Evolutionary conservation across 2,113 vertebrate species (phyloP).

Genomic region (Globicephala melas): DNA sequence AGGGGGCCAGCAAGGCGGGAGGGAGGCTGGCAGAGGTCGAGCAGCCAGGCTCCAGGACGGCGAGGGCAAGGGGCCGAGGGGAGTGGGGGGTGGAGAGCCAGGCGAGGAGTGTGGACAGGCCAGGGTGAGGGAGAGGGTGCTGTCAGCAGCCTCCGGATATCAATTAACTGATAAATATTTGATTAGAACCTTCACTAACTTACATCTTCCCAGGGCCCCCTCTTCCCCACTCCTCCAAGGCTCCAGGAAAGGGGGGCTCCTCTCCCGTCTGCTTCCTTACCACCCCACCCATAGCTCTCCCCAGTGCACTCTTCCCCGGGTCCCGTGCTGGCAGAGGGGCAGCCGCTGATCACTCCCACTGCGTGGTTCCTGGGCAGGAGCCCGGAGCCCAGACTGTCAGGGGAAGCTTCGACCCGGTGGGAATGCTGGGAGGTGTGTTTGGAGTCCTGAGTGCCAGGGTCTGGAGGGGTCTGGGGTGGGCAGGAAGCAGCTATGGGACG

Average conservation of each 20-base stretch:
- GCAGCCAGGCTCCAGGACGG: neutral
- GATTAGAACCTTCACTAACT: conserved; percentile 81
- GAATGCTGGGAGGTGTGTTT: accelerated
- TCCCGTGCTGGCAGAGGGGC: neutral
- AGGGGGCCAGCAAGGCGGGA: accelerated
- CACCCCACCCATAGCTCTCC: accelerated
- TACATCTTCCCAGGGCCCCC: conserved; percentile 36
- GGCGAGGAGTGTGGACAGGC: neutral
- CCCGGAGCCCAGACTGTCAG: neutral
- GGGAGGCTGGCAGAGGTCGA: neutral
- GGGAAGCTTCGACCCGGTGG: too few relatives aligned
- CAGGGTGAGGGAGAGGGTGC: neutral
- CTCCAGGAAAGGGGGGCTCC: neutral
- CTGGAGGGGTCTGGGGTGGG: neutral
- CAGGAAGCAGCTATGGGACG: neutral
- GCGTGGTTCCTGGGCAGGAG: accelerated
- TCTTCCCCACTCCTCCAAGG: neutral
- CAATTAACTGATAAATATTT: conserved; percentile 86
- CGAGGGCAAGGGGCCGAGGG: neutral
- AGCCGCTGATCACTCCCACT: neutral
- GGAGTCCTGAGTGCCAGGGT: neutral
- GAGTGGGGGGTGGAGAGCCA: neutral
- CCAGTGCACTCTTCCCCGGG: neutral
- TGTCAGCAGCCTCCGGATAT: conserved; percentile 78
- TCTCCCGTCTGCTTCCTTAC: neutral